Evolutionary conservation across 2,113 vertebrate genomes (phyloP), one percentile per base, ranked within the genome.

Genomic region (Passer domesticus): DNA sequence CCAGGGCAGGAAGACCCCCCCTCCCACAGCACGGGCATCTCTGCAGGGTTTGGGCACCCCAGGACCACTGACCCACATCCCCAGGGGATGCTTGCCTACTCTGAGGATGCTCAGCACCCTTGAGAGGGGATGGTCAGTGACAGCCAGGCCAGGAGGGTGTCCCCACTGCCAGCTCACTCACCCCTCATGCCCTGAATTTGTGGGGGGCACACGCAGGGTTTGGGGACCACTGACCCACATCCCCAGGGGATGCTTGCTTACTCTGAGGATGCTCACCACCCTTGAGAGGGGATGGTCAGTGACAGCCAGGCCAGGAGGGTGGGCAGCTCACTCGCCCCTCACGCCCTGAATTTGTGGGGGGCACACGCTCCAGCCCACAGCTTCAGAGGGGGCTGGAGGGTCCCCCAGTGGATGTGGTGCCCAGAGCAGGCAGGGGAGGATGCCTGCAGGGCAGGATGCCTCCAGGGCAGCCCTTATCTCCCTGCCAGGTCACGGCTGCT

Each of bases 401-500:
- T 47, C 9, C 24, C 52, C 52, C 50, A 21, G 69, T 0, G 9
- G 30, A 37, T 2, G 6, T 0, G 0, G 43, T 37, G 58, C 39
- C 49, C 4, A 0, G 31, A 46, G 56, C 9, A 5, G 70, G 52
- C 43, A 86, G 69, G 80, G 72, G 41, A 90, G 90, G 91, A 82
- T 22, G 70, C 9, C 3, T 10, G 35, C 16, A 2, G 64, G 53
- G 62, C 87, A 33, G 31, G 91, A 78, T 22, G 67, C 7, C 3
- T 12, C 44, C 16, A 2, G 64, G 58, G 58, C 87, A 35, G 31
- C 77, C 35, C 73, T 95, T 91, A 82, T 91, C 74, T 91, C 74
- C 64, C 64, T 1, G 4, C 3, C 3, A 83, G 83, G 83, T 46
- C 95, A 93, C 80, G 90, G 88, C 86, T 87, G 80, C 8, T 49